Percentiles rank a stretch among this genome's conserved stretches.
These are phyloP conservation scores for Melolontha melolontha DNA, from an alignment of 2,888 invertebrate species.

Conservation along the genomic window DNA sequence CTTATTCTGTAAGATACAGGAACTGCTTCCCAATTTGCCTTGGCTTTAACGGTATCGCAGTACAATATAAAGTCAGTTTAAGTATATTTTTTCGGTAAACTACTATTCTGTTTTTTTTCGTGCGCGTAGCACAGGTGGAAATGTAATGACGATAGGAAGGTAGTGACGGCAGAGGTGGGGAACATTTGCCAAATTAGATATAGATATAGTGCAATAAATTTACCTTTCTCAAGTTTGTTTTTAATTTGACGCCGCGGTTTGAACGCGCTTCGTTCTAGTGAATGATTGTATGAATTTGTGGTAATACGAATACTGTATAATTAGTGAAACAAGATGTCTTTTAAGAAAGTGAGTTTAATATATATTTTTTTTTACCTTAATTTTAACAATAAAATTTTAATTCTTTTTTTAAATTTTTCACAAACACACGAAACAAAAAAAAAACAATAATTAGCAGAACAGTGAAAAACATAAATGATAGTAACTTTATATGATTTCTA, in stretches of 20 bases:
- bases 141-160: no score
- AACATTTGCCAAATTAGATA: conserved; percentile 18
- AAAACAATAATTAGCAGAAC: no score
- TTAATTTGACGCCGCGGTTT: conserved; percentile 10
- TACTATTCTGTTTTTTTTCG: no score
- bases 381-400: not conserved
- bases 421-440: no score
- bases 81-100: no score
- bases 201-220: conserved; percentile 24
- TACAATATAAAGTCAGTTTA: no score
- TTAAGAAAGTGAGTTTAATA: conserved; percentile 17
- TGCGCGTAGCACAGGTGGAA: not conserved
- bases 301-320: not conserved
- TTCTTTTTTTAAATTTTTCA: no score
- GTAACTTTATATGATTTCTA: no score
- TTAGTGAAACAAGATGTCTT: conserved; percentile 20
- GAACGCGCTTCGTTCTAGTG: not conserved
- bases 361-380: not conserved
- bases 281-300: not conserved
- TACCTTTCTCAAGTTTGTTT: conserved; percentile 24
- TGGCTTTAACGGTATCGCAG: no score
- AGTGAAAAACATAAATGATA: no score
- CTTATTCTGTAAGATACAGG: no score
- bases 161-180: conserved; percentile 27
- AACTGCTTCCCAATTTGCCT: no score